These are phyloP conservation scores for Creontiades dilutus DNA, from an alignment of 2,888 invertebrate genomes.

Conservation along the genomic window DNA sequence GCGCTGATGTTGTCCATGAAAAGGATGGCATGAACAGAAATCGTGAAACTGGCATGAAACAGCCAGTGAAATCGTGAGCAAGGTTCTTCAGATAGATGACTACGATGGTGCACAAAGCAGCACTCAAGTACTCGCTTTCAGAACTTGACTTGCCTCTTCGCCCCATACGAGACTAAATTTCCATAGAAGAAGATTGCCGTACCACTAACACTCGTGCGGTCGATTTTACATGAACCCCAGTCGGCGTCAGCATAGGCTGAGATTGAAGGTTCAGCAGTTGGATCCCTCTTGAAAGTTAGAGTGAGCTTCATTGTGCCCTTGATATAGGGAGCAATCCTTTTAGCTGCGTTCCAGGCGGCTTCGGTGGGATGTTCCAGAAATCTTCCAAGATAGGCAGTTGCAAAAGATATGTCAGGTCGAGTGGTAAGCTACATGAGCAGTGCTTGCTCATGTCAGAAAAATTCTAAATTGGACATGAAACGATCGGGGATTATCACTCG, in stretches of 20 bases:
- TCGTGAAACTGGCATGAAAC: not conserved
- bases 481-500: too few species aligned
- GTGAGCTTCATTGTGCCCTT: too few species aligned
- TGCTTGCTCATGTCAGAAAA: too few species aligned
- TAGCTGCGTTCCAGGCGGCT: too few species aligned
- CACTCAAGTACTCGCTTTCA: slow-evolving; percentile 60
- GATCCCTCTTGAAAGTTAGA: not conserved
- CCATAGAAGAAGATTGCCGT: slow-evolving; percentile 53
- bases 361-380: too few species aligned
- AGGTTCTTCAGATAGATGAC: slow-evolving; percentile 25
- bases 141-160: slow-evolving; percentile 67
- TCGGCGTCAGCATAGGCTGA: slow-evolving; percentile 59
- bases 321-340: too few species aligned
- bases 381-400: too few species aligned
- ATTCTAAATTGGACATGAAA: too few species aligned
- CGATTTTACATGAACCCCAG: not conserved
- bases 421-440: too few species aligned
- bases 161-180: slow-evolving; percentile 67
- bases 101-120: not conserved
- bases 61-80: not conserved
- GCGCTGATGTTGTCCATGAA: slow-evolving; percentile 34
- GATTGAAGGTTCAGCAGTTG: too few species aligned
- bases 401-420: too few species aligned
- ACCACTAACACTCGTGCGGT: slow-evolving; percentile 69
- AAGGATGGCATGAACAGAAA: not conserved